These are phyloP conservation scores for Drosophila antonietae DNA, from an alignment of 2,888 invertebrate genomes.

Conservation along the genomic window DNA sequence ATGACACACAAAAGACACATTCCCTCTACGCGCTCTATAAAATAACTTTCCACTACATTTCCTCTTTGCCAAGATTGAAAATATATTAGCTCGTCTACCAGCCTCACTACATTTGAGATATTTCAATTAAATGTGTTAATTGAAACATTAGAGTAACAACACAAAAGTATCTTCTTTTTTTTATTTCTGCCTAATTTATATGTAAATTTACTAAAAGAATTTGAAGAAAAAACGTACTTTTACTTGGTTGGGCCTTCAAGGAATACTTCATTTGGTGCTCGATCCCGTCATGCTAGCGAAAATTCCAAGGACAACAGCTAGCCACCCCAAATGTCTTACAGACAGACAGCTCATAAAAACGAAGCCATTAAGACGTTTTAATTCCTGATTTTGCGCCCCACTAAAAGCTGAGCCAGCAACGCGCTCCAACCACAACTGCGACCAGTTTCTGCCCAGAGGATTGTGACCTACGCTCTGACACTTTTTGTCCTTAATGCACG, in stretches of 20 bases:
- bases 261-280: conserved; percentile 20
- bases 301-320: conserved; percentile 30
- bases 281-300: conserved; percentile 11
- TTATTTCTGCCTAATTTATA: conserved; percentile 81
- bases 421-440: background rate
- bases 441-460: conserved; percentile 27
- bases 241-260: conserved; percentile 13
- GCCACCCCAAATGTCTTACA: conserved; percentile 28
- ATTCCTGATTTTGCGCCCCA: conserved; percentile 81
- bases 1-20: too few relatives aligned
- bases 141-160: conserved; percentile 65
- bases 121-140: conserved; percentile 75
- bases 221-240: conserved; percentile 21
- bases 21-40: background rate
- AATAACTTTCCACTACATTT: background rate
- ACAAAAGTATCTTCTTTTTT: conserved; percentile 25
- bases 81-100: background rate
- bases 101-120: conserved; percentile 34
- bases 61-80: background rate
- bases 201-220: conserved; percentile 82
- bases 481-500: conserved; percentile 65
- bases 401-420: conserved; percentile 43
- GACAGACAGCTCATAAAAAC: conserved; percentile 67
- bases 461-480: conserved; percentile 59
- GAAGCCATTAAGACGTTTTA: conserved; percentile 78